A percentile compares a stretch with the other conserved stretches of the same genome.
These are phyloP conservation scores for Anguilla marmorata DNA, from an alignment of 2,797 vertebrate genomes.

Conservation along the genomic window DNA sequence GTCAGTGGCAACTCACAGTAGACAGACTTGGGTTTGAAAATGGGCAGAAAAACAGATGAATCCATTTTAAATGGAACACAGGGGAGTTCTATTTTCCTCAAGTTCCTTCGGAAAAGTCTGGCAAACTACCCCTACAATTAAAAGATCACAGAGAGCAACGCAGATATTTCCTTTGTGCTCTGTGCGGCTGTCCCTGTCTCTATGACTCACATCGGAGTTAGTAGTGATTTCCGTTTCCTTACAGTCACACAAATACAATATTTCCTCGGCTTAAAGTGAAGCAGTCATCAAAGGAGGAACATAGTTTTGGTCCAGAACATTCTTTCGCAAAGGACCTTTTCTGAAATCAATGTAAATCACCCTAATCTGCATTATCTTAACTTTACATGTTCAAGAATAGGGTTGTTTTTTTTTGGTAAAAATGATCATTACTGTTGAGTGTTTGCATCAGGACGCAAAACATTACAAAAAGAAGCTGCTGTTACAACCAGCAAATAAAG, in stretches of 20 bases:
- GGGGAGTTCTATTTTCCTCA: slow-evolving; percentile 41
- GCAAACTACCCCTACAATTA: slow-evolving; percentile 39
- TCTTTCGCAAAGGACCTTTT: background rate
- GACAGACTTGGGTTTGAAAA: slow-evolving; percentile 31
- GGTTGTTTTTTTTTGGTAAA: background rate
- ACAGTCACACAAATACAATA: slow-evolving; percentile 24
- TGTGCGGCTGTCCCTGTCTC: background rate
- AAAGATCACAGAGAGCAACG: slow-evolving; percentile 41
- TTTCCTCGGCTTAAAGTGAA: slow-evolving; percentile 32
- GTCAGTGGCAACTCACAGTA: background rate
- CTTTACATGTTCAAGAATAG: background rate
- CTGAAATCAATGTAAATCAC: background rate
- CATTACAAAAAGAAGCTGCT: background rate
- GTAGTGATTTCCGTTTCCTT: slow-evolving; percentile 22
- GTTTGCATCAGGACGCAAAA: background rate
- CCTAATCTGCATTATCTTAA: background rate
- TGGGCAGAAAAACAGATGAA: slow-evolving; percentile 45
- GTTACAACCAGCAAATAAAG: background rate
- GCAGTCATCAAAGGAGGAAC: background rate
- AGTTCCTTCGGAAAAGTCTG: slow-evolving; percentile 44
- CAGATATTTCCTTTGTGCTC: slow-evolving; percentile 34
- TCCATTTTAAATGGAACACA: slow-evolving; percentile 45
- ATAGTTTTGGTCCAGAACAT: slow-evolving; percentile 20
- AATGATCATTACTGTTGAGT: background rate
- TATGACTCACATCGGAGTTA: slow-evolving; percentile 33